Base-by-base conservation (phyloP, 1,140 invertebrate genomes). In the Stratiolaelaps scimitus region DNA sequence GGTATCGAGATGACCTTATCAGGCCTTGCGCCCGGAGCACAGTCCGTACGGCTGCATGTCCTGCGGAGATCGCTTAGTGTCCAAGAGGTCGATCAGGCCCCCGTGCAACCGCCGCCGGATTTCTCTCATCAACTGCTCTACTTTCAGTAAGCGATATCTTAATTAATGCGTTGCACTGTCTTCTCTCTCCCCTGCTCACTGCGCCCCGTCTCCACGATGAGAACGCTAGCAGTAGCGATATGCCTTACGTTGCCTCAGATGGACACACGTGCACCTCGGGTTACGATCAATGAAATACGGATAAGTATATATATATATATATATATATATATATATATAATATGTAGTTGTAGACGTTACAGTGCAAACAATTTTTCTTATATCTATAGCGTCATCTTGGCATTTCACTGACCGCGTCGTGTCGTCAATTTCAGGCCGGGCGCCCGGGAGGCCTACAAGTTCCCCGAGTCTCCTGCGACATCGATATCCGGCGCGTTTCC, bases 1-100 rank as follows among this genome's bases (percentile, higher is more conserved):
- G 53, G 53, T 26, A 34, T 60, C 13, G 53, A 60, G 26, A 60
- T 60, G 53, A 60, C 53, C 23, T 23, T 60, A n/a, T 60, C 53
- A 10, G 53, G 53, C 26, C 26, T 60, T 34, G 53, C 26, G 34
- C 53, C 53, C 15, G 34, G 13, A n/a, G 53, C 53, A 23, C 53
- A 60, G 23, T 60, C 53, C 15, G 53, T 60, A 1, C 26, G 23
- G 17, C 20, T 60, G 53, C 53, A 60, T 26, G 26, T 60, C 15
- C 53, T 60, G 26, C 15, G 53, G 34, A 17, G 34, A 23, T 60
- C 53, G 15, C 53, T 29, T 26, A 60, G 26, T 15, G 23, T 60
- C 15, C 17, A 60, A 34, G 53, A 60, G 10, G 2, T 2, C 1
- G 53, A 60, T 17, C 26, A 26, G 10, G 34, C 53, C 20, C 53